A percentile compares a stretch with the other conserved stretches of the same genome.
These are phyloP conservation scores for Philypnodon macrostomus DNA, from an alignment of 2,797 vertebrate species.

Conservation along the genomic window DNA sequence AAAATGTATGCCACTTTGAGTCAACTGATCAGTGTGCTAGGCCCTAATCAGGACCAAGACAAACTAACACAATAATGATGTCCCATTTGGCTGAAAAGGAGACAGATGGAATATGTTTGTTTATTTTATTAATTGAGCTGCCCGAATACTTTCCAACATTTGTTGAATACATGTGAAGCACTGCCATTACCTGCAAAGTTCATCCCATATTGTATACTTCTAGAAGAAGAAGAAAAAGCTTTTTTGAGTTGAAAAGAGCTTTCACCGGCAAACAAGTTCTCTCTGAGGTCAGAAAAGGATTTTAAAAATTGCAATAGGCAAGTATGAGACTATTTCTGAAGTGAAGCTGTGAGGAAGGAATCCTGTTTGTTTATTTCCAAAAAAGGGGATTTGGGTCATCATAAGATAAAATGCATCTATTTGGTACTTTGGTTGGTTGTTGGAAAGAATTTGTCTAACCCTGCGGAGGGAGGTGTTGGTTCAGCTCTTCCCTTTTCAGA, in stretches of 20 bases:
- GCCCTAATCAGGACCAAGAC: too few relatives aligned
- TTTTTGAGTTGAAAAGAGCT: conserved; percentile 2
- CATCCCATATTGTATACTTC: too few relatives aligned
- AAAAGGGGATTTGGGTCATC: conserved; percentile 33
- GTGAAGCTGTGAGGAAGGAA: conserved; percentile 1
- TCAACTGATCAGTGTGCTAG: too few relatives aligned
- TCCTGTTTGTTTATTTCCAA: conserved; percentile 24
- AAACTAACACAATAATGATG: too few relatives aligned
- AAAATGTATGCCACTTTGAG: too few relatives aligned
- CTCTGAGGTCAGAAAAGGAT: conserved; percentile 15
- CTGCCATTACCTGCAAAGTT: too few relatives aligned
- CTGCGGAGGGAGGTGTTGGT: conserved; percentile 35
- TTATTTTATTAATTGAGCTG: too few relatives aligned
- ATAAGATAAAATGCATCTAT: conserved; percentile 42
- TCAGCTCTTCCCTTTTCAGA: conserved; percentile 51
- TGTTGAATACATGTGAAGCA: too few relatives aligned
- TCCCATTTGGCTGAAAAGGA: too few relatives aligned
- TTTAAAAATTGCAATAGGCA: conserved; percentile 30
- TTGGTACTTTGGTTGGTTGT: conserved; percentile 31
- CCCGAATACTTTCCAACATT: too few relatives aligned
- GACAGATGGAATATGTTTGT: too few relatives aligned
- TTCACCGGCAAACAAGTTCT: conserved; percentile 1
- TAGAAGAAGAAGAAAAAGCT: too few relatives aligned
- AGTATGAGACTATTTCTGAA: conserved; percentile 4
- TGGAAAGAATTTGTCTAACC: conserved; percentile 42